Conservation (phyloP, 2,797 vertebrate genomes). For the Poecile montanus region DNA sequence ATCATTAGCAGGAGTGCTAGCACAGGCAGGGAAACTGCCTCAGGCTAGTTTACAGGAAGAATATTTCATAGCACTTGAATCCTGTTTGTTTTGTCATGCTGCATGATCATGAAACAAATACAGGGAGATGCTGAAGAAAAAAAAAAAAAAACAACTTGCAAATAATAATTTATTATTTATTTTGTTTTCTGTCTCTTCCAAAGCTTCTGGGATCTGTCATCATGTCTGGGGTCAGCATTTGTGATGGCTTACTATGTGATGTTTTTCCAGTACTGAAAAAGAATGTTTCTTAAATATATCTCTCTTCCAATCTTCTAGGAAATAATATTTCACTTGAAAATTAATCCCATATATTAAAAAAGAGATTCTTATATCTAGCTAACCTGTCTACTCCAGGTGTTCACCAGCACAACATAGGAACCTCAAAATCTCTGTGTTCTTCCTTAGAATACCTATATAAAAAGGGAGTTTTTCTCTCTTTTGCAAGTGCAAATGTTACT, state of each 20-base stretch:
- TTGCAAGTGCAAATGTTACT: not conserved
- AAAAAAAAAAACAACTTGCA: not conserved
- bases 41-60: not conserved
- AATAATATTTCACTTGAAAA: not conserved
- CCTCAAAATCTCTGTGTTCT: not conserved
- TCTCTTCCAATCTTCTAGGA: not conserved
- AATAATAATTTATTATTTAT: not conserved
- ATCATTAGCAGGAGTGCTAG: not conserved
- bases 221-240: not conserved
- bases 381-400: not conserved
- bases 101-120: not conserved
- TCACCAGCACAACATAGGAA: not conserved
- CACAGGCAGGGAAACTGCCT: slow-evolving; percentile 20
- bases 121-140: not conserved
- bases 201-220: not conserved
- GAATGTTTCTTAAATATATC: not conserved
- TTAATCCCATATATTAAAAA: not conserved
- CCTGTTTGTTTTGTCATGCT: slow-evolving; percentile 24
- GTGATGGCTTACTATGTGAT: not conserved
- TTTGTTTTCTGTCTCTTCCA: not conserved
- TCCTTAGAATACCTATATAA: not conserved
- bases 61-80: not conserved
- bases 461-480: not conserved
- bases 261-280: not conserved
- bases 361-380: not conserved